Evolutionary conservation across 1,140 invertebrate species (phyloP), one percentile per base, ranked within the genome.

Genomic region (Anagrus nilaparvatae): DNA sequence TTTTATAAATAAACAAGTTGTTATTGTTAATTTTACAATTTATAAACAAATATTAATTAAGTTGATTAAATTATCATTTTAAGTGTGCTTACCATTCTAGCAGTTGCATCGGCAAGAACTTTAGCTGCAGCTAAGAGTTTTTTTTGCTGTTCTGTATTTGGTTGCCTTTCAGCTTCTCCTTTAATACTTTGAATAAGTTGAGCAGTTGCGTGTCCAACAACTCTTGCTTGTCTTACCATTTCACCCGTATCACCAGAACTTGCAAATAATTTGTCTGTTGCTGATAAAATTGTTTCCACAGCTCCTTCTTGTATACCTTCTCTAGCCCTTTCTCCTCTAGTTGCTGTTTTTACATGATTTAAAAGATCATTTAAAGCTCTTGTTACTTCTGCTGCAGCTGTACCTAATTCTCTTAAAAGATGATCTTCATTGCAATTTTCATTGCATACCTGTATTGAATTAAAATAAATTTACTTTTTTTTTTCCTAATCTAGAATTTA

Each of bases 161-260:
- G 78, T 50, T 92, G 81, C 28, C 75, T 75, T 52, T 95, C 90
- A 0, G 94, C 95, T 61, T 97, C 90, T 17, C 83, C 82, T 66
- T 95, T 94, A 47, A 96, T 97, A 42, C 83, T 87, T 58, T 90
- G 84, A 37, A 96, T 94, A 3, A 97, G 71, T 38, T 90, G 80
- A 0, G 92, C 87, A 0, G 92, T 95, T 8, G 90, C 91, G 67
- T 93, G 85, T 5, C 90, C 90, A 21, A 97, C 68, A n/a, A 88
- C 77, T 43, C 91, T 72, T 0, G 93, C 93, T 58, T 97, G 92
- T 7, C 83, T 78, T 16, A 97, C 87, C 92, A 98, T 97, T 66
- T 97, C 93, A 2, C 81, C 78, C 0, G 86, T 76, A 66, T 96
- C 88, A 18, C 84, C 83, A 27, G 76, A 76, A 13, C 83, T 85